Evolutionary conservation across 2,797 vertebrate species (phyloP).

Genomic region (Cirrhinus mrigala): DNA sequence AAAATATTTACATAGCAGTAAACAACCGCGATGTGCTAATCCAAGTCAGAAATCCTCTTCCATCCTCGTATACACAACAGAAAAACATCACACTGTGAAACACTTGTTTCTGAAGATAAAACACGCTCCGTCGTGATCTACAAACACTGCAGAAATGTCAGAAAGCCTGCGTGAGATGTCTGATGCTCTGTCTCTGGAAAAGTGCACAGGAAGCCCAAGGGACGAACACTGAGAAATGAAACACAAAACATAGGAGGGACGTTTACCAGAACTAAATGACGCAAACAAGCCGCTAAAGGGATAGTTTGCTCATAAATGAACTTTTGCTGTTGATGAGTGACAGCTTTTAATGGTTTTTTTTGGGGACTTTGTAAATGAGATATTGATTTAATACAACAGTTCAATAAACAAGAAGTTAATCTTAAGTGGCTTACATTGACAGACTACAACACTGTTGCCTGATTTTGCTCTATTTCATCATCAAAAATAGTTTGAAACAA

Average conservation of each 20-base stretch:
- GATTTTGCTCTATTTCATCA: too few relatives aligned
- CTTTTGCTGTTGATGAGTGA: not conserved
- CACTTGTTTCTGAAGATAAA: slow-evolving; percentile 10
- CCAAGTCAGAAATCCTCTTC: not conserved
- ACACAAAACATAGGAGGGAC: not conserved
- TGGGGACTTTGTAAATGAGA: too few relatives aligned
- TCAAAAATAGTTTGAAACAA: too few relatives aligned
- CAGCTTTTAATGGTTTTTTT: too few relatives aligned
- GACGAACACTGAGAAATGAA: not conserved
- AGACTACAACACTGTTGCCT: too few relatives aligned
- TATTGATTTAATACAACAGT: too few relatives aligned
- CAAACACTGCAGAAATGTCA: slow-evolving; percentile 14
- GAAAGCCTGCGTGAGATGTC: not conserved
- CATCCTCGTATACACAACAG: not conserved
- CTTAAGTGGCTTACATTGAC: too few relatives aligned
- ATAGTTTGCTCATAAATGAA: not conserved
- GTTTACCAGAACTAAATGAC: not conserved
- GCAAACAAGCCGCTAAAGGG: not conserved
- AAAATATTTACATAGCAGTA: not conserved
- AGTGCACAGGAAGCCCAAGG: not conserved
- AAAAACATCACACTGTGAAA: slow-evolving; percentile 2
- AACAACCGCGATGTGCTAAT: not conserved
- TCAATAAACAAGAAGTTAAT: too few relatives aligned
- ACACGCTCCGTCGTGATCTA: not conserved
- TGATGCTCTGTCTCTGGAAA: not conserved